Base-by-base conservation (phyloP, 2,113 vertebrate species). In the Sylvietta virens region DNA sequence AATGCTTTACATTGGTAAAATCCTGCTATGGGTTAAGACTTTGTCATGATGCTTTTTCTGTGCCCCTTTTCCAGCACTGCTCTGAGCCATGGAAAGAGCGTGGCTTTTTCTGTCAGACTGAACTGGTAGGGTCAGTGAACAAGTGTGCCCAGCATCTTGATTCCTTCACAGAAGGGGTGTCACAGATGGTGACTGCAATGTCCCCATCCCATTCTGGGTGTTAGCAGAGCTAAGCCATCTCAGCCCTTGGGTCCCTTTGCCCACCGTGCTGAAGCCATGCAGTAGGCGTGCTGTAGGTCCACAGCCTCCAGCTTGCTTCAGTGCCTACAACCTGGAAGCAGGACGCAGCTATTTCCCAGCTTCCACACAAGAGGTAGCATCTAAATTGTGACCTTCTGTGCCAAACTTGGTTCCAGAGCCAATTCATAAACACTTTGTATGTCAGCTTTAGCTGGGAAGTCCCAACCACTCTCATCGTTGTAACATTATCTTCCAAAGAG, bases 401-500 rank as follows among this genome's bases (percentile, higher is more conserved):
- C 47, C 86, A 88, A 18, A 60, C 53, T 44, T 85, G 39, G 47
- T 60, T 82, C 54, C 44, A 56, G 39, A 96, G 48, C 44, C 62
- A 62, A 67, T 81, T 74, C 93, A 53, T 90, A 70, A 91, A 62
- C 2, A 15, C 85, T 80, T 77, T 64, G 19, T 67, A 10, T 67
- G 62, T 89, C 69, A 88, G 1, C 61, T 69, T 81, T 31, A 56
- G 65, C 72, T 64, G 48, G 62, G 83, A 82, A 92, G 65, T 81
- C 74, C 39, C 61, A 61, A 30, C 18, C 37, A 11, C 27, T 83
- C 47, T 90, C 35, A 21, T 60, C 28, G 2, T 65, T 5, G 1
- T 64, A 79, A 93, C 6, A 1, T 90, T 93, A 81, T 93, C 92
- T 95, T 86, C 70, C 50, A 51, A 77, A 88, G 71, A 81, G 48